Base-by-base conservation (phyloP, 2,888 invertebrate genomes). In the Andricus quercusramuli region DNA sequence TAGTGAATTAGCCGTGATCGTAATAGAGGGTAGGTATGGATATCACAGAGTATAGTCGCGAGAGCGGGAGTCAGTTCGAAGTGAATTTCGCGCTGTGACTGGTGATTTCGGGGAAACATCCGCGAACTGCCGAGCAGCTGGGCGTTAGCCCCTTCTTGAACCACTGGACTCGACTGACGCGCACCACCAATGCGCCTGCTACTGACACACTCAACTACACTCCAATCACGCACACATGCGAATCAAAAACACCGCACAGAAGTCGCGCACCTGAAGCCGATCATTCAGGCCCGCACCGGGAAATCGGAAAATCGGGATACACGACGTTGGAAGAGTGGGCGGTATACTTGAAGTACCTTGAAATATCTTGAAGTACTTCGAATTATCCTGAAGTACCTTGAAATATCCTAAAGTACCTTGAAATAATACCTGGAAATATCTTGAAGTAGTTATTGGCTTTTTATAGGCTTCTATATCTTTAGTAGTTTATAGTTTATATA, bases 81-180 rank as follows among this genome's bases (percentile, higher is more conserved):
- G 47, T 20, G 22, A 70, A 17, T 25, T 41, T 25, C 47, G n/a
- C 47, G 70, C 70, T 70, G 29, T 68, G 51, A 70, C 29, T 29
- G 29, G 70, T 47, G 70, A 29, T 70, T 62, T 41, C 20, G 32
- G 59, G 68, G 56, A 67, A 32, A 51, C 47, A 47, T 64, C 62
- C 66, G 56, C 83, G 79, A 85, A 84, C 86, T 85, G 83, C 76
- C 85, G 87, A 86, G 86, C 80, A 83, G 87, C 85, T 90, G 89
- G 90, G 90, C 90, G 90, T 89, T 86, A 88, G 90, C 89, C 87
- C 83, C 87, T 86, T 87, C 84, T 85, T 85, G 85, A 83, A 82
- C 83, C 84, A 84, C 84, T 80, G 51, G 79, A 85, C 83, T 77
- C 83, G 81, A 81, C 84, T 66, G 59, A 47, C 80, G 86, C 86